Evolutionary conservation across 2,888 invertebrate species (phyloP), one percentile per base, ranked within the genome.

Genomic region (Dascillus cervinus): DNA sequence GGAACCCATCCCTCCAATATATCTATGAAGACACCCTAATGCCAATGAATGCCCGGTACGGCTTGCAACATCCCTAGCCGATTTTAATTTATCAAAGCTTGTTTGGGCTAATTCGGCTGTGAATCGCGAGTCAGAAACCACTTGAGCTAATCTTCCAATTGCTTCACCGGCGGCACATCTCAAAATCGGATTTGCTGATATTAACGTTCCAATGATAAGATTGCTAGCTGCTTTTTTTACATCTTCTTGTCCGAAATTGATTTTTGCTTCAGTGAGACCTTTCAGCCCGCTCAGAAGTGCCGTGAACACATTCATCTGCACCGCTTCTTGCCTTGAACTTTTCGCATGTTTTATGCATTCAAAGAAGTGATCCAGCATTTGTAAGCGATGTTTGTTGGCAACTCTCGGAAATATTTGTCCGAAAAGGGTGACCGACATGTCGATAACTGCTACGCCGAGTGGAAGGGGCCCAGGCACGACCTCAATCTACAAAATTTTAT

Each of bases 111-210:
- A 70, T 62, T 89, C 88, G 5, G 89, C 89, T 3, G 90, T 88
- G 56, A 90, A 91, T 46, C 82, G 75, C 0, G 85, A 80, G 61
- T 91, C 90, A 1, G 81, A 81, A 5, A 90, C 82, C 1, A 89
- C 88, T 62, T 92, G 90, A 1, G 90, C 89, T 61, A 97, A 78
- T 8, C 97, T 75, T 0, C 97, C 97, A 11, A 96, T 75, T 13
- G 94, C 90, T 55, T 97, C 96, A 0, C 91, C 95, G 1, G 94
- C 91, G 0, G 95, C 89, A 60, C 95, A 96, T 9, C 97, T 79
- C 19, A 98, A 73, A 27, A 82, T 77, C 0, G 81, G 75, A 58
- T 84, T 87, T 28, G 72, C 68, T 20, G 85, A 82, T 21, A 83
- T 81, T 35, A 88, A 59, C 9, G 86, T 83, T 20, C 77, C 71